Conservation (phyloP, 2,797 vertebrate genomes). For the Crocidura indochinensis region DNA sequence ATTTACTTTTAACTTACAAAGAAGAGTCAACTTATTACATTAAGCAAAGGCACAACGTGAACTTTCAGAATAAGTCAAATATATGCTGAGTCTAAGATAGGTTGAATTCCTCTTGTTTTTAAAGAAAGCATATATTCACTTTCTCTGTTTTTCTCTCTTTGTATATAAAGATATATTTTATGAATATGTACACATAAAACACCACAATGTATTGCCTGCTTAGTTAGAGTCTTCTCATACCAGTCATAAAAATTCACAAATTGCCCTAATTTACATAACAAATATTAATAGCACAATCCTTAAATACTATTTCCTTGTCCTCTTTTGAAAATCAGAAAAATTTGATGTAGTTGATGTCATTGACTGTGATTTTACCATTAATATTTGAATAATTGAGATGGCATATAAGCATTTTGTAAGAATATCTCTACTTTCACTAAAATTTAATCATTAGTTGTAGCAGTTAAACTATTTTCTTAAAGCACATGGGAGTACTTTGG, state of each 20-base stretch:
- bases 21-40: slow-evolving; percentile 37
- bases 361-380: background rate
- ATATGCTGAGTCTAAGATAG: background rate
- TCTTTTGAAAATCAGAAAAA: background rate
- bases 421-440: background rate
- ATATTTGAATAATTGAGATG: background rate
- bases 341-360: background rate
- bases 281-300: background rate
- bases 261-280: background rate
- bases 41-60: background rate
- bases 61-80: background rate
- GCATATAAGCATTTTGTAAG: background rate
- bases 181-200: background rate
- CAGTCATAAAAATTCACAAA: background rate
- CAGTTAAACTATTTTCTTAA: background rate
- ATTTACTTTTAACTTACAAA: slow-evolving; percentile 71
- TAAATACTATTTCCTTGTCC: background rate
- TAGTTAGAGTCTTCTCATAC: background rate
- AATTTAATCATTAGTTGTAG: background rate
- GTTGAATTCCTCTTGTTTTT: slow-evolving; percentile 5
- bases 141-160: no score
- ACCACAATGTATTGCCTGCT: background rate
- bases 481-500: background rate
- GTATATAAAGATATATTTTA: no score
- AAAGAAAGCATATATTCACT: background rate